Percentiles rank a stretch among this genome's conserved stretches.
phyloP scores from a whole-genome alignment of 2,888 invertebrate species.

The Hypolimnas misippus region DNA sequence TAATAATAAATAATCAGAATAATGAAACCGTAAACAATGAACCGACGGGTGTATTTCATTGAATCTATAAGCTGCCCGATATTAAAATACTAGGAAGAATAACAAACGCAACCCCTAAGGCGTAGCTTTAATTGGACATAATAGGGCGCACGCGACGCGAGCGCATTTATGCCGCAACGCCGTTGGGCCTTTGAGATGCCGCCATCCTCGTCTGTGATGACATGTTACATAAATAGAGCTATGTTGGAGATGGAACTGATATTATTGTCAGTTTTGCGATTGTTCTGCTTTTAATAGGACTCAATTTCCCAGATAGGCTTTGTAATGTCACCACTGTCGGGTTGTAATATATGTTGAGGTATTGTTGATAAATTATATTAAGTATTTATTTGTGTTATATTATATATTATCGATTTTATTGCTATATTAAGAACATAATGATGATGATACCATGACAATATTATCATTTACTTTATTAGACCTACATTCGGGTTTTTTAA shows the following conservation, averaged over 20 bases:
- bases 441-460: too few relatives aligned
- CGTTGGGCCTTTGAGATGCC: constrained; percentile 37
- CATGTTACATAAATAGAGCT: constrained; percentile 28
- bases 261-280: constrained; percentile 24
- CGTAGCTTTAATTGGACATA: constrained; percentile 34
- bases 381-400: too few relatives aligned
- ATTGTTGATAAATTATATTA: too few relatives aligned
- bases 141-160: constrained; percentile 22
- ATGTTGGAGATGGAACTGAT: constrained; percentile 25
- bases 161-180: constrained; percentile 22
- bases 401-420: background rate
- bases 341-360: background rate
- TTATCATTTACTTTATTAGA: too few relatives aligned
- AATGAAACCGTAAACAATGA: background rate
- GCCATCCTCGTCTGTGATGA: constrained; percentile 27
- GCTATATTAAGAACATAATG: too few relatives aligned
- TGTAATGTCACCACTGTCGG: background rate
- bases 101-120: constrained; percentile 14
- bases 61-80: background rate
- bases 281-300: constrained; percentile 24
- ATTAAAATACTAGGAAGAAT: constrained; percentile 8
- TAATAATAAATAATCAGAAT: background rate
- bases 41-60: background rate
- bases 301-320: constrained; percentile 5
- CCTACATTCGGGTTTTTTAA: too few relatives aligned